Conservation (phyloP, 1,140 invertebrate species). For the Trachymyrmex septentrionalis region DNA sequence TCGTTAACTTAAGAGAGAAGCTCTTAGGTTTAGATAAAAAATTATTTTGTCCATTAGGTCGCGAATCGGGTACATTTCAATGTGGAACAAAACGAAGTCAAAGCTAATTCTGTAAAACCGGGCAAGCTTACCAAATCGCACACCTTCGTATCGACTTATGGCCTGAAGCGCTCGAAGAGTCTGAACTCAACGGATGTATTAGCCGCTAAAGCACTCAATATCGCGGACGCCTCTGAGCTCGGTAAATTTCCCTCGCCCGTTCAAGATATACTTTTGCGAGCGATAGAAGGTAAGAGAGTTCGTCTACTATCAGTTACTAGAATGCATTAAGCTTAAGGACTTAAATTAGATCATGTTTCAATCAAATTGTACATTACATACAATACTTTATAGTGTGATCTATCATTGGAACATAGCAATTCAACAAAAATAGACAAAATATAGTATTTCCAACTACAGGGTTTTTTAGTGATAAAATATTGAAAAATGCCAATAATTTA, state of each 20-base stretch:
- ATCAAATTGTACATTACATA: constrained; percentile 2
- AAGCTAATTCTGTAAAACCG: constrained; percentile 77
- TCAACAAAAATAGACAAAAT: neutral
- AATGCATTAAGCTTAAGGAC: neutral
- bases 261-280: constrained; percentile 90
- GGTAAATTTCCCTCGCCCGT: constrained; percentile 91
- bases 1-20: neutral
- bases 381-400: neutral
- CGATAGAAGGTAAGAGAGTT: constrained; percentile 88
- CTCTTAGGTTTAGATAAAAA: neutral
- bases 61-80: constrained; percentile 87
- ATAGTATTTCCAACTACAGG: neutral
- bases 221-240: constrained; percentile 90
- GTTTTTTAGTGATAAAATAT: neutral
- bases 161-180: constrained; percentile 93
- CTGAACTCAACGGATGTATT: constrained; percentile 90
- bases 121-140: constrained; percentile 85
- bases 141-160: constrained; percentile 85
- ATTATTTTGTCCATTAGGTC: constrained; percentile 69
- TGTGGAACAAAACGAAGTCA: constrained; percentile 79
- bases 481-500: neutral
- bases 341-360: neutral
- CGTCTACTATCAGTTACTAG: neutral
- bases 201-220: constrained; percentile 86
- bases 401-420: neutral